A percentile compares a stretch with the other conserved stretches of the same genome.
These are phyloP conservation scores for Andrena chrysosceles DNA, from an alignment of 2,888 invertebrate species.

Conservation along the genomic window DNA sequence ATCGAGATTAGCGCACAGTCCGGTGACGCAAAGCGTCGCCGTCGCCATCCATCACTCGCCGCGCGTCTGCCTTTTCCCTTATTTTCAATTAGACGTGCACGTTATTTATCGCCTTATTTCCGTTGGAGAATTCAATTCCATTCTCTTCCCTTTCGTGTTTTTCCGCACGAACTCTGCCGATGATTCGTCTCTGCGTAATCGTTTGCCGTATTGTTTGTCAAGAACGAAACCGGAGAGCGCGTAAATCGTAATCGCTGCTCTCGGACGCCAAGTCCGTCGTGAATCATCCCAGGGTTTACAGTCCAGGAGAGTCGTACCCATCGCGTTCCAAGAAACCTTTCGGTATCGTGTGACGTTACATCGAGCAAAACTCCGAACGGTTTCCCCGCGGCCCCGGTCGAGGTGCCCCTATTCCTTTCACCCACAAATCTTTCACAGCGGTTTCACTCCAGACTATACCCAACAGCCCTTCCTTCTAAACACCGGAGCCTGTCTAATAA, in stretches of 20 bases:
- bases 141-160: neutral
- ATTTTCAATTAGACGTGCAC: neutral
- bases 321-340: conserved; percentile 59
- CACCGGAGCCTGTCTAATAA: neutral
- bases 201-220: neutral
- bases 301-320: conserved; percentile 44
- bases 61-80: neutral
- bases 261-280: conserved; percentile 40
- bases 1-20: conserved; percentile 26
- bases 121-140: neutral
- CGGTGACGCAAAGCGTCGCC: conserved; percentile 25
- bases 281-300: conserved; percentile 66
- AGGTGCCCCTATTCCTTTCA: neutral
- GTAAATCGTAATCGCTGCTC: conserved; percentile 42
- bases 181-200: neutral
- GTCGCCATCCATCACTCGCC: neutral
- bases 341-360: conserved; percentile 39
- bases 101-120: neutral
- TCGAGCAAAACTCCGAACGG: conserved; percentile 4
- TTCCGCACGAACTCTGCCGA: neutral
- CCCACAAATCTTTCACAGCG: neutral
- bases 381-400: neutral
- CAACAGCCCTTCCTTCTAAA: too few relatives aligned
- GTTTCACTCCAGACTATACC: neutral
- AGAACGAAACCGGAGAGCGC: neutral